A percentile compares a stretch with the other conserved stretches of the same genome.
Evolutionary conservation across 2,797 vertebrate genomes (phyloP).

Genomic region (Melanotaenia nigrans): DNA sequence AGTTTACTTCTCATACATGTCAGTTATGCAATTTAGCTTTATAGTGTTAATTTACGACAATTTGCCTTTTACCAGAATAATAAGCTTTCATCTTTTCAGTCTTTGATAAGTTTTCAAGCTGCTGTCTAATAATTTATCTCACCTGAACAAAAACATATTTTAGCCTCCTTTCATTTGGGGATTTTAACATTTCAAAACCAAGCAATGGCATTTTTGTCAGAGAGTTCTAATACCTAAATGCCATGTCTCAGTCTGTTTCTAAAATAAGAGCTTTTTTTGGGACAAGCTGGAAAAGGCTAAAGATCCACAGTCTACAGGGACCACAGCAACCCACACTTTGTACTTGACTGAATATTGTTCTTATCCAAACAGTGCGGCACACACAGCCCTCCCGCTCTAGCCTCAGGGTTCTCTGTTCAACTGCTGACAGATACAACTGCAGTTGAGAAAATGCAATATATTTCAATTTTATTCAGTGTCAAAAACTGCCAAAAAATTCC

Average conservation of each 20-base stretch:
- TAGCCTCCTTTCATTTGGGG: background rate
- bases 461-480: slow-evolving; percentile 30
- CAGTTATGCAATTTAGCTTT: slow-evolving; percentile 25
- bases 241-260: slow-evolving; percentile 16
- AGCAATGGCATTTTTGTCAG: slow-evolving; percentile 24
- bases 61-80: background rate
- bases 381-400: slow-evolving; percentile 21
- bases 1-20: slow-evolving; percentile 14
- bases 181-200: slow-evolving; percentile 34
- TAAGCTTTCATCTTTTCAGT: background rate
- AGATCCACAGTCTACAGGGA: slow-evolving; percentile 37
- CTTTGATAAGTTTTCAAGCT: slow-evolving; percentile 3
- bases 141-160: slow-evolving; percentile 30
- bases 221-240: slow-evolving; percentile 47
- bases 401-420: slow-evolving; percentile 37
- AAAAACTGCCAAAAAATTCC: slow-evolving; percentile 35
- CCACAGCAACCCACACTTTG: slow-evolving; percentile 31
- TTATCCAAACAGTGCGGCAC: slow-evolving; percentile 35
- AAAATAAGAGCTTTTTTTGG: slow-evolving; percentile 26
- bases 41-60: slow-evolving; percentile 8
- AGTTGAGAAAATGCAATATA: slow-evolving; percentile 7
- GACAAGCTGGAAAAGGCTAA: slow-evolving; percentile 35
- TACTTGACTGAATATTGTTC: slow-evolving; percentile 50
- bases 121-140: slow-evolving; percentile 18
- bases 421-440: slow-evolving; percentile 37